A percentile compares a stretch with the other conserved stretches of the same genome.
These are phyloP conservation scores for Argopecten irradians DNA, from an alignment of 1,140 invertebrate genomes.

Conservation along the genomic window DNA sequence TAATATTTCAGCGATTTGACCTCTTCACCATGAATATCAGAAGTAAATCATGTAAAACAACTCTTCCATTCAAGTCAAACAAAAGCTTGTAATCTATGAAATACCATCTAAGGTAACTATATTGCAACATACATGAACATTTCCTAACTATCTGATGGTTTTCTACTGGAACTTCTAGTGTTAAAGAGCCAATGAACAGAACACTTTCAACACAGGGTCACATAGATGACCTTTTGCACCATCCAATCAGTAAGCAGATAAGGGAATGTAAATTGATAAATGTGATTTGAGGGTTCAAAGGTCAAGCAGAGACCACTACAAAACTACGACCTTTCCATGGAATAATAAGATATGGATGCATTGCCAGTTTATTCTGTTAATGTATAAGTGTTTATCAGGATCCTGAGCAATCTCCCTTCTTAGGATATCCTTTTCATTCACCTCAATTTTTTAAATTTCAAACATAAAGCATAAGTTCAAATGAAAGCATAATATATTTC, in stretches of 20 bases:
- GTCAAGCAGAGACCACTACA: not conserved
- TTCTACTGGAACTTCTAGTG: not conserved
- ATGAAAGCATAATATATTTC: not conserved
- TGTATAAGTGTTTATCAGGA: not conserved
- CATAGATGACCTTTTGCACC: not conserved
- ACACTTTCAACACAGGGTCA: not conserved
- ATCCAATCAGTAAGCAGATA: constrained; percentile 1
- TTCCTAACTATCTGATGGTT: not conserved
- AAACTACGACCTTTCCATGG: not conserved
- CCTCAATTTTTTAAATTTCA: too few species aligned
- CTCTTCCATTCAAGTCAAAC: not conserved
- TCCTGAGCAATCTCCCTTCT: not conserved
- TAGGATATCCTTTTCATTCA: too few species aligned
- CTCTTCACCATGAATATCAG: too few species aligned
- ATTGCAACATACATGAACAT: not conserved
- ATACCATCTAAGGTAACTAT: constrained; percentile 6
- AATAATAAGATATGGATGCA: not conserved
- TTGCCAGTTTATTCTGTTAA: not conserved
- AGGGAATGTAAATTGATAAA: not conserved
- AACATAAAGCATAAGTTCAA: not conserved
- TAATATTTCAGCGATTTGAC: not conserved
- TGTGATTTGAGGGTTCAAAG: not conserved
- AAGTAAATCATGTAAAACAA: not conserved
- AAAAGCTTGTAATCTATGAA: not conserved
- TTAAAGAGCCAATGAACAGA: not conserved